These are phyloP conservation scores for Parnassius apollo DNA, from an alignment of 2,888 invertebrate species.

Conservation along the genomic window DNA sequence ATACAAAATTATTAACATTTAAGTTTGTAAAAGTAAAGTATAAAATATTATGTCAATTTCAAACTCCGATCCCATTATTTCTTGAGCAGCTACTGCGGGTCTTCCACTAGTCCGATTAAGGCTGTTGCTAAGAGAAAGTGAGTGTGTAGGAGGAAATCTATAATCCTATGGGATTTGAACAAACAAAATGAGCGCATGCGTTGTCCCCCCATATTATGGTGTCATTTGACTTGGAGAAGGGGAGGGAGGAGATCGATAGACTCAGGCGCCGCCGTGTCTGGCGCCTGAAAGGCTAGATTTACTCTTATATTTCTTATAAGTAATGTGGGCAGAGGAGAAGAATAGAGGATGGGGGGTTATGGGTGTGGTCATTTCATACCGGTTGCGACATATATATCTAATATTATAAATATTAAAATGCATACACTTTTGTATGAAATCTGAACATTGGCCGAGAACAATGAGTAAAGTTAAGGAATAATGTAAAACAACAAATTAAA, in stretches of 20 bases:
- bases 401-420: too few relatives aligned
- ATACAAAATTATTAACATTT: neutral
- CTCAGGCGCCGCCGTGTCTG: slow-evolving; percentile 76
- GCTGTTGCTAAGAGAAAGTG: slow-evolving; percentile 16
- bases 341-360: slow-evolving; percentile 9
- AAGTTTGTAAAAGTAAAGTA: too few relatives aligned
- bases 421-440: too few relatives aligned
- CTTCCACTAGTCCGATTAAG: slow-evolving; percentile 26
- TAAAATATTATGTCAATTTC: neutral
- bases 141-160: slow-evolving; percentile 45
- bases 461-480: too few relatives aligned
- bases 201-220: slow-evolving; percentile 33
- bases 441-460: too few relatives aligned
- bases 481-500: too few relatives aligned
- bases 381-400: too few relatives aligned
- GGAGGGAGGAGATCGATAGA: slow-evolving; percentile 55
- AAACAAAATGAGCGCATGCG: slow-evolving; percentile 66
- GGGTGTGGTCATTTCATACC: slow-evolving; percentile 7
- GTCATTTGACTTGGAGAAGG: slow-evolving; percentile 9
- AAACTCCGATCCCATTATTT: neutral
- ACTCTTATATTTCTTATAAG: slow-evolving; percentile 21
- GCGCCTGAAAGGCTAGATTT: slow-evolving; percentile 46
- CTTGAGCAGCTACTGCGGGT: slow-evolving; percentile 12
- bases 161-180: slow-evolving; percentile 52
- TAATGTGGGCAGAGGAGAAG: slow-evolving; percentile 3